Evolutionary conservation across 2,797 vertebrate species (phyloP), one percentile per base, ranked within the genome.

Genomic region (Phalanger gymnotis): DNA sequence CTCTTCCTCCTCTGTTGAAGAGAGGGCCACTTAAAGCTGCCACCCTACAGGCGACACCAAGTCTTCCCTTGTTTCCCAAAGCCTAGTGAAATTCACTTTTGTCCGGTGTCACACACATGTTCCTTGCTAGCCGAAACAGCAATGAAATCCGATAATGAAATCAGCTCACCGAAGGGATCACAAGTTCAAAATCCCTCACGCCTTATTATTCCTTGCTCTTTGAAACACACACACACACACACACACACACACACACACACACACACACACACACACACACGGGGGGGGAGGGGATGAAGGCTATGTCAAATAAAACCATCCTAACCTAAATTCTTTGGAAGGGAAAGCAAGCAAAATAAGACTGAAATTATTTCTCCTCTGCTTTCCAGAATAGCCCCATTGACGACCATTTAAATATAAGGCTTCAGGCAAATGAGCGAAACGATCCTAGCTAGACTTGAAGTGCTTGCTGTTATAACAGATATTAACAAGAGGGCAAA

Each of bases 131-230:
- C 53, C 53, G 51, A 90, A 90, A 54, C 90, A 90, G 90, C 52
- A 53, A 53, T 54, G 90, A 90, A 90, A 90, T 90, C 90, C 51
- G 53, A 90, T 54, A 90, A 87, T 90, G 90, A 90, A 90, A 95
- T 87, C 73, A 87, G 73, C 73, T 87, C 73, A 87, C 73, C 73
- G 22, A 96, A 90, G 95, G 96, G 92, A 54, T 73, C 93, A 95
- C 94, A 95, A 96, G 53, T 58, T 55, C 91, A 92, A 55, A 92
- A 55, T 87, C 73, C 40, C 73, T 27, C 73, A 51, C 73, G 73
- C 47, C 73, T 87, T 87, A 87, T 87, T 87, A 87, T 47, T 87
- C 73, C 73, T 27, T 47, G 73, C 40, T 87, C 73, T 87, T 87
- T 87, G 73, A 58, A 89, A 94, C 34, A n/a, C 34, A 54, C 53